Evolutionary conservation across 2,888 invertebrate genomes (phyloP).

Genomic region (Entomobrya multifasciata): DNA sequence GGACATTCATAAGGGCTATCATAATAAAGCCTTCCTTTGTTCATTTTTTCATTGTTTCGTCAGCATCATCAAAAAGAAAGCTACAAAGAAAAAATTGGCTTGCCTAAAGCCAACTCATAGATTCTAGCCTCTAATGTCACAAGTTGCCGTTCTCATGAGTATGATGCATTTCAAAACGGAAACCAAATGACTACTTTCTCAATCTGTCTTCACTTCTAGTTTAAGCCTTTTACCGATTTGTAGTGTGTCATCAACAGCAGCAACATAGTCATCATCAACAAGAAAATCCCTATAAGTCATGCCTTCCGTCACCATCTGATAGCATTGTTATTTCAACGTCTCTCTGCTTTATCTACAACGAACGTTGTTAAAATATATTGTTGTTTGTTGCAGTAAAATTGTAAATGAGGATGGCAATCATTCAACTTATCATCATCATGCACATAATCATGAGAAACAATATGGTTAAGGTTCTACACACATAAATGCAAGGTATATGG

Average conservation of each 20-base stretch:
- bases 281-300: constrained; percentile 26
- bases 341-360: no score
- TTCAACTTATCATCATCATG: neutral
- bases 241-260: constrained; percentile 17
- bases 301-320: constrained; percentile 50
- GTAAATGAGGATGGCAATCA: constrained; percentile 48
- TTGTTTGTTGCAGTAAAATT: constrained; percentile 59
- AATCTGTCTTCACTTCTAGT: neutral
- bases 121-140: no score
- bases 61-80: constrained; percentile 27
- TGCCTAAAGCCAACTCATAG: neutral
- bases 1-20: neutral
- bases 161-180: constrained; percentile 45
- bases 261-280: constrained; percentile 8
- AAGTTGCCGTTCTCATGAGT: no score
- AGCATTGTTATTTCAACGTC: constrained; percentile 10
- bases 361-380: constrained; percentile 16
- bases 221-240: neutral
- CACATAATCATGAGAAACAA: constrained; percentile 38
- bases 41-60: neutral
- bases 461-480: constrained; percentile 32
- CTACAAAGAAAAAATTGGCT: neutral
- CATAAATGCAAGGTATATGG: no score
- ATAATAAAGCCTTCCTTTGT: neutral
- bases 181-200: constrained; percentile 52